Conservation (phyloP, 2,113 vertebrate genomes). For the Strix aluco region DNA sequence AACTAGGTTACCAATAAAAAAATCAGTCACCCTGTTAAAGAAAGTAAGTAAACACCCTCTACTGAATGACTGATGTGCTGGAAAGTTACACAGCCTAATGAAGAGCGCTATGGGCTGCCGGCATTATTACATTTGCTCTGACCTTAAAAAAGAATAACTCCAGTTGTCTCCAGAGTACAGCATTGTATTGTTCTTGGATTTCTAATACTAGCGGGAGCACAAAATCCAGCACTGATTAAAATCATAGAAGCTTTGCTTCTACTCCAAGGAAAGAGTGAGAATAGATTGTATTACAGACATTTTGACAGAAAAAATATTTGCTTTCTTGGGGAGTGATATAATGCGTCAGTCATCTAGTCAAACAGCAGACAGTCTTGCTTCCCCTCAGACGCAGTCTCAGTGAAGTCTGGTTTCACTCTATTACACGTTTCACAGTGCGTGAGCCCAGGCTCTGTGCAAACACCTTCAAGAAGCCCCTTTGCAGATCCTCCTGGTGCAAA, state of each 20-base stretch:
- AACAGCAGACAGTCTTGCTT: neutral
- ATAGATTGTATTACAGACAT: constrained; percentile 7
- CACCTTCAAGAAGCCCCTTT: neutral
- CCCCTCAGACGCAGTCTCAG: neutral
- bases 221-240: constrained; percentile 47
- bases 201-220: neutral
- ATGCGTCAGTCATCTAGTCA: neutral
- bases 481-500: neutral
- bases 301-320: constrained; percentile 54
- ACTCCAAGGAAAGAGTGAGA: neutral
- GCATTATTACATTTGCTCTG: constrained; percentile 52
- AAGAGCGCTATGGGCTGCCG: constrained; percentile 15
- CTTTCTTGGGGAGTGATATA: constrained; percentile 10
- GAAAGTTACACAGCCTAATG: constrained; percentile 37
- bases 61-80: neutral
- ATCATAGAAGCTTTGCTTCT: constrained; percentile 1
- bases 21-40: neutral
- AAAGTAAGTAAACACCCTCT: neutral
- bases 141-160: constrained; percentile 49
- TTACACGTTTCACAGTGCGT: rapidly evolving
- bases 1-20: neutral
- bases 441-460: neutral
- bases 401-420: neutral
- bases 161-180: neutral
- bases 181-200: constrained; percentile 52